Evolutionary conservation across 2,888 invertebrate genomes (phyloP).

Genomic region (Microplitis deprimator): DNA sequence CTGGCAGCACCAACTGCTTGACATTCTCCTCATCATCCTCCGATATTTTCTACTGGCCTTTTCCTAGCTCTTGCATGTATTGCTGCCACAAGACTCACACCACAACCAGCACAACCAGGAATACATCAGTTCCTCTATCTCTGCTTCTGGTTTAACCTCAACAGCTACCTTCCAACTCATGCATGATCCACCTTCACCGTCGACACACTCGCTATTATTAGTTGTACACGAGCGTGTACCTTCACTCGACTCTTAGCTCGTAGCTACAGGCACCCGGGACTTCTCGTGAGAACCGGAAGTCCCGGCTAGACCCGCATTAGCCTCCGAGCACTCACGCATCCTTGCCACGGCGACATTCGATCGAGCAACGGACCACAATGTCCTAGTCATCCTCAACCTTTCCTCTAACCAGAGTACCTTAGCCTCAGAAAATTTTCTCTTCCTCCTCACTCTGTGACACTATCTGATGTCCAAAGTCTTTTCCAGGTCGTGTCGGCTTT

Average conservation of each 20-base stretch:
- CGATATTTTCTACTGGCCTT: slow-evolving; percentile 5
- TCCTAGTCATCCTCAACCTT: slow-evolving; percentile 6
- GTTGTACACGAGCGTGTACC: slow-evolving; percentile 33
- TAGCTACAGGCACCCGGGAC: slow-evolving; percentile 27
- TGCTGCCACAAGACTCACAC: slow-evolving; percentile 13
- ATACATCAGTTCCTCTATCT: slow-evolving; percentile 18
- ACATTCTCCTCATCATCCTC: slow-evolving; percentile 12
- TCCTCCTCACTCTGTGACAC: neutral
- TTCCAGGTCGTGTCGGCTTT: slow-evolving; percentile 45
- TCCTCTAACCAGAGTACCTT: slow-evolving; percentile 5
- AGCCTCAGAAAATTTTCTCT: slow-evolving; percentile 20
- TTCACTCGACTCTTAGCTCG: neutral
- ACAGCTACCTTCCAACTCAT: neutral
- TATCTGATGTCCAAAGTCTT: neutral
- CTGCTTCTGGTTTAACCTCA: neutral
- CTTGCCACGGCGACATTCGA: slow-evolving; percentile 29
- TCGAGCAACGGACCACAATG: slow-evolving; percentile 34
- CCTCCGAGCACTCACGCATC: slow-evolving; percentile 47
- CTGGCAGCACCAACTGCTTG: slow-evolving; percentile 18
- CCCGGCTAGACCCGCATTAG: slow-evolving; percentile 41
- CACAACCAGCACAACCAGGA: neutral
- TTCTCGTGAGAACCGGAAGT: slow-evolving; percentile 54
- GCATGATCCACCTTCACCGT: slow-evolving; percentile 24
- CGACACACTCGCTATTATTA: slow-evolving; percentile 35
- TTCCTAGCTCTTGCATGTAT: neutral